Evolutionary conservation across 2,888 invertebrate species (phyloP).

Genomic region (Heliconius sara): DNA sequence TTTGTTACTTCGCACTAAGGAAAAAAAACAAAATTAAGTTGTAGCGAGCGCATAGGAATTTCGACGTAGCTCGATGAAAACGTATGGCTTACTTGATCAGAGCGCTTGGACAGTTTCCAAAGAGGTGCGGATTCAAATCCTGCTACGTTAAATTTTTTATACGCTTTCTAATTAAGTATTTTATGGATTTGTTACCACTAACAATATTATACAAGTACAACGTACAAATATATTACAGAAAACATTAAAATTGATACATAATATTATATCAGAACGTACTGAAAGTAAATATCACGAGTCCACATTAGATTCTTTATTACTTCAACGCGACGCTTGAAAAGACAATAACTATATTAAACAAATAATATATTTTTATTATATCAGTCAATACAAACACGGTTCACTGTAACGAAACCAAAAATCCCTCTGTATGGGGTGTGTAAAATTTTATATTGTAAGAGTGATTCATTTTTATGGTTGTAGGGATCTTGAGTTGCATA

Average conservation of each 20-base stretch:
- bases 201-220: not conserved
- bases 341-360: constrained; percentile 28
- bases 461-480: constrained; percentile 76
- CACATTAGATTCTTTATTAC: constrained; percentile 2
- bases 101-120: too few species aligned
- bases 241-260: not conserved
- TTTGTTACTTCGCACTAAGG: too few species aligned
- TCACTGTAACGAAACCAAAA: constrained; percentile 72
- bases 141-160: not conserved
- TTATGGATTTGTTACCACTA: not conserved
- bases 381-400: constrained; percentile 66
- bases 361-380: constrained; percentile 46
- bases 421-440: constrained; percentile 75
- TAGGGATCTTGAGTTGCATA: constrained; percentile 62
- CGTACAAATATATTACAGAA: too few species aligned
- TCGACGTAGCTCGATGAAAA: too few species aligned
- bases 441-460: constrained; percentile 79
- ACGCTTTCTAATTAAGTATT: not conserved
- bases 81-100: too few species aligned
- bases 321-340: constrained; percentile 22
- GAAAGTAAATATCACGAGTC: not conserved
- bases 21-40: too few species aligned
- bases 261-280: constrained; percentile 10
- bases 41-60: too few species aligned
- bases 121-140: too few species aligned